These are phyloP conservation scores for Beaufortia kweichowensis DNA, from an alignment of 2,113 vertebrate genomes.

Conservation along the genomic window DNA sequence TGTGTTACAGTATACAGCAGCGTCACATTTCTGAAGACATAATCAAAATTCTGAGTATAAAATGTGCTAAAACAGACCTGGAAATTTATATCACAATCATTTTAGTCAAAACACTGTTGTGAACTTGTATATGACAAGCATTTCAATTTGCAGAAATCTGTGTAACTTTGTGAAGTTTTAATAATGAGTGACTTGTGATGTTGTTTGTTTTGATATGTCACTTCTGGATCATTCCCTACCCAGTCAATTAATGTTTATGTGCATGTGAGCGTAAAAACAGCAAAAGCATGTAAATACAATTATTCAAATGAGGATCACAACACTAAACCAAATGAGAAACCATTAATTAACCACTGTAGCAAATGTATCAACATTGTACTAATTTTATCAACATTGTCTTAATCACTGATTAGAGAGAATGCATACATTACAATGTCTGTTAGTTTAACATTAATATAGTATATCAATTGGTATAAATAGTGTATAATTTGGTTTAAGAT, in stretches of 20 bases:
- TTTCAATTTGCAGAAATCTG: no score
- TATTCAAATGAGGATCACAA: constrained; percentile 20
- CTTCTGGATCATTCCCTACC: background rate
- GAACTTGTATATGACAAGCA: no score
- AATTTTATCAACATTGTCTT: background rate
- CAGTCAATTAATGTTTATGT: background rate
- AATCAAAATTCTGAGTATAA: no score
- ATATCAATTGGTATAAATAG: no score
- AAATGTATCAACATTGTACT: background rate
- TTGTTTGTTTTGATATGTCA: background rate
- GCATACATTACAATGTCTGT: background rate
- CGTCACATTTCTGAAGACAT: background rate
- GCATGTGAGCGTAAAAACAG: background rate
- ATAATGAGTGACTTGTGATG: no score
- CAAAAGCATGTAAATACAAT: constrained; percentile 7
- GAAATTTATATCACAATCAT: no score
- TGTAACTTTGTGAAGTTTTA: no score
- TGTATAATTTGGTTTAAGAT: no score
- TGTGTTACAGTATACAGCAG: no score
- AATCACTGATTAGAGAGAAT: background rate
- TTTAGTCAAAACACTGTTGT: no score
- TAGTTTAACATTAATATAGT: no score
- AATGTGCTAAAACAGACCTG: no score
- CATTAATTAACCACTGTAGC: background rate
- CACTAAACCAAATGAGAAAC: background rate